Evolutionary conservation across 2,888 invertebrate species (phyloP), one percentile per base, ranked within the genome.

Genomic region (Phymatocera aterrima): DNA sequence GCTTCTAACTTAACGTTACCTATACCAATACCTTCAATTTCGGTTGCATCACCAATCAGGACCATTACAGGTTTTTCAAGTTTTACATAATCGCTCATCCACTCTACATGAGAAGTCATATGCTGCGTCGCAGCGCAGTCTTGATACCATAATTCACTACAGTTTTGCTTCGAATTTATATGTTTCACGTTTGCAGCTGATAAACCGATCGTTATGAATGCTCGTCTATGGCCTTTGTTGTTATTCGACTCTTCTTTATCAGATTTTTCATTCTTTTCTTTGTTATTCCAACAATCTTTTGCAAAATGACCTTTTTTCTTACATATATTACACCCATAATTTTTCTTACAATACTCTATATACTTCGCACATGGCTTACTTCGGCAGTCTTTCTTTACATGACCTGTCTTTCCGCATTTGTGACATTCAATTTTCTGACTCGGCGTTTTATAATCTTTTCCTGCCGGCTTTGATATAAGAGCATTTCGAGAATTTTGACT

Each of bases 51-150:
- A 72, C 84, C 82, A 70, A 83, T 80, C 28, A 81, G 34, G 0
- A 83, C 80, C 78, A 77, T 80, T 24, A 43, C 48, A 31, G 80
- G 82, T 18, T 82, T 31, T 78, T 83, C 79, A 12, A 83, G 65
- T 79, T 79, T 77, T 51, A 51, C 70, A 57, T 68, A 81, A 65
- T 84, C 80, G 12, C 65, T 81, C 68, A 86, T 65, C 84, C 84
- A 86, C 3, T 84, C 81, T 70, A 77, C 78, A 75, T 79, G 80
- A 5, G 77, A 82, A 18, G 84, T 85, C 85, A 86, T 83, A 74
- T 85, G 84, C 61, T 85, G 86, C 46, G 83, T 85, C 15, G 85
- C 85, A 68, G 82, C 84, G 80, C 86, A 82, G 78, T 86, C 84
- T 81, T 85, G 83, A 78, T 82, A 84, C 85, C 84, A 83, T 0